Evolutionary conservation across 1,140 invertebrate species (phyloP).

Genomic region (Cherax quadricarinatus): DNA sequence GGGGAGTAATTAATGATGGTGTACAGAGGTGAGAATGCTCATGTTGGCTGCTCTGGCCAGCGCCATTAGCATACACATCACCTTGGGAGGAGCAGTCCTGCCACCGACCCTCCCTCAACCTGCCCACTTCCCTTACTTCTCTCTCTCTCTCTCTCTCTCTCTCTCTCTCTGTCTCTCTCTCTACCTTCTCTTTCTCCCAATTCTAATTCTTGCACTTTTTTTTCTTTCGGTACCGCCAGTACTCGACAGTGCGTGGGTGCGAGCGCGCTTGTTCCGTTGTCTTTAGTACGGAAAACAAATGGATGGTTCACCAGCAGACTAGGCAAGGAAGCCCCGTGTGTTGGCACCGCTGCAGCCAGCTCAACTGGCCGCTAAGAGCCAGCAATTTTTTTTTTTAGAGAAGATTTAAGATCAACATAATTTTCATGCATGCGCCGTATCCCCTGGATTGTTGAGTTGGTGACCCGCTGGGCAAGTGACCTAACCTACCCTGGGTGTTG

Average conservation of each 20-base stretch:
- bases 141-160: neutral
- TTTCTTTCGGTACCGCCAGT: neutral
- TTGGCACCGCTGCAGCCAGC: neutral
- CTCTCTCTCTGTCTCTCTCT: neutral
- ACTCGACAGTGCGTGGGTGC: neutral
- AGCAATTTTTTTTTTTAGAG: constrained; percentile 11
- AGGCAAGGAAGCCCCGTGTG: neutral
- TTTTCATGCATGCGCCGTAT: neutral
- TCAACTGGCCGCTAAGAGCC: neutral
- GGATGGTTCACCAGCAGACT: no score
- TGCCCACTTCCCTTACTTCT: no score
- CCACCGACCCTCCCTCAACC: neutral
- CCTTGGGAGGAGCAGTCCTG: constrained; percentile 35
- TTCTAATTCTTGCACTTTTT: neutral
- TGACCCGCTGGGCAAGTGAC: neutral
- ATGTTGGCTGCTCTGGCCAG: constrained; percentile 45
- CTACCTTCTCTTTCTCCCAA: neutral
- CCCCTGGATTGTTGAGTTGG: neutral
- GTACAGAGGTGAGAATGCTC: constrained; percentile 68
- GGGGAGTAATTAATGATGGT: constrained; percentile 67
- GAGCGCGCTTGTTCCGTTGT: neutral
- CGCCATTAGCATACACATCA: constrained; percentile 69
- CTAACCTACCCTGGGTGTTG: neutral
- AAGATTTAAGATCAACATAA: constrained; percentile 24
- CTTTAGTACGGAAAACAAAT: neutral